Evolutionary conservation across 1,140 invertebrate genomes (phyloP), one percentile per base, ranked within the genome.

Genomic region (Riptortus pedestris): DNA sequence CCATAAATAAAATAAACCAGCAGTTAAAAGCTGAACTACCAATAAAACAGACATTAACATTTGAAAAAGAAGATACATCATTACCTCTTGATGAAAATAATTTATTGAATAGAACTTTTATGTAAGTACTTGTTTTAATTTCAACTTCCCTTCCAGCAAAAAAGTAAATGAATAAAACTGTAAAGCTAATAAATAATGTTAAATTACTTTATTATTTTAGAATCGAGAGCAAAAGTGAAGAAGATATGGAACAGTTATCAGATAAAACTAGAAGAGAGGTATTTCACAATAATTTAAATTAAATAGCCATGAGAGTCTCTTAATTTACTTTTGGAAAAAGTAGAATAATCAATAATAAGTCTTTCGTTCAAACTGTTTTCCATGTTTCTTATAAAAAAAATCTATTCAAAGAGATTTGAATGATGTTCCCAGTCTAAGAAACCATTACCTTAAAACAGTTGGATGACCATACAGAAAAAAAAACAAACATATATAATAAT

Each of bases 91-190:
- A 33, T 31, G 28, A 20, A 16, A 18, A 1, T 14, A 14, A 59
- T 31, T 16, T 20, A 9, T 59, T 59, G 33, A 59, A 59, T 33
- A 29, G 33, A 59, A 59, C 57, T 16, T 59, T 33, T 59, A 16
- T 59, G 57, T 59, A 59, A 16, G 28, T 38, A 0, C 2, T 2
- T 57, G 3, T 22, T 57, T 29, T 27, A 57, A 57, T 29, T 4
- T 57, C n/a, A n/a, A n/a, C n/a, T n/a, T n/a, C n/a, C n/a, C n/a
- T n/a, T n/a, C n/a, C n/a, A n/a, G n/a, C n/a, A n/a, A n/a, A n/a
- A n/a, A n/a, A n/a, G n/a, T n/a, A n/a, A n/a, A n/a, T n/a, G n/a
- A n/a, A n/a, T n/a, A n/a, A n/a, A n/a, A n/a, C n/a, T n/a, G n/a
- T n/a, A 24, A 51, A 51, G 18, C 48, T 51, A 20, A 20, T 51